These are phyloP conservation scores for Carapus acus DNA, from an alignment of 2,797 vertebrate species.

Conservation along the genomic window DNA sequence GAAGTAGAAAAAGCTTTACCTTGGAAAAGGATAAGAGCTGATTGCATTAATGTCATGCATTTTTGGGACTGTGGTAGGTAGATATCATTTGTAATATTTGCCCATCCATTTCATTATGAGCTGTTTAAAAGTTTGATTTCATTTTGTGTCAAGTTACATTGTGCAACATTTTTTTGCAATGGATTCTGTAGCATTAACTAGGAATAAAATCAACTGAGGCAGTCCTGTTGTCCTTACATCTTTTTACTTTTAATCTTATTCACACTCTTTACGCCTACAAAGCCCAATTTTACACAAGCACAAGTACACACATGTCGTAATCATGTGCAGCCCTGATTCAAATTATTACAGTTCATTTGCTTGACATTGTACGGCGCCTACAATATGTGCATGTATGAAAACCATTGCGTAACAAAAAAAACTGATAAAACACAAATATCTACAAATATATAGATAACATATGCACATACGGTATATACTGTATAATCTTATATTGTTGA, in stretches of 20 bases:
- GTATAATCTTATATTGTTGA: no score
- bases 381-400: no score
- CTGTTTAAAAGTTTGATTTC: not conserved
- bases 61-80: no score
- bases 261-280: conserved; percentile 10
- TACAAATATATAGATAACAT: no score
- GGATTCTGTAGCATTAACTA: not conserved
- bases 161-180: not conserved
- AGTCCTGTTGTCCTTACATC: not conserved
- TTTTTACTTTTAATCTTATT: conserved; percentile 2
- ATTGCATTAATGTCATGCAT: not conserved
- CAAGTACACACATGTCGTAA: not conserved
- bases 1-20: conserved; percentile 79
- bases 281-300: conserved; percentile 12
- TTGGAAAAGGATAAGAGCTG: conserved; percentile 68
- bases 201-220: conserved; percentile 4
- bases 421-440: no score
- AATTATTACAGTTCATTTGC: not conserved
- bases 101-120: not conserved
- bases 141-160: not conserved
- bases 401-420: no score
- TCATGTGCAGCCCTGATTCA: not conserved
- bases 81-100: not conserved
- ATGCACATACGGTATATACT: no score
- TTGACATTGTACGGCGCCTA: no score